Percentiles rank a stretch among this genome's conserved stretches.
Evolutionary conservation across 1,140 invertebrate genomes (phyloP).

Genomic region (Globodera rostochiensis): DNA sequence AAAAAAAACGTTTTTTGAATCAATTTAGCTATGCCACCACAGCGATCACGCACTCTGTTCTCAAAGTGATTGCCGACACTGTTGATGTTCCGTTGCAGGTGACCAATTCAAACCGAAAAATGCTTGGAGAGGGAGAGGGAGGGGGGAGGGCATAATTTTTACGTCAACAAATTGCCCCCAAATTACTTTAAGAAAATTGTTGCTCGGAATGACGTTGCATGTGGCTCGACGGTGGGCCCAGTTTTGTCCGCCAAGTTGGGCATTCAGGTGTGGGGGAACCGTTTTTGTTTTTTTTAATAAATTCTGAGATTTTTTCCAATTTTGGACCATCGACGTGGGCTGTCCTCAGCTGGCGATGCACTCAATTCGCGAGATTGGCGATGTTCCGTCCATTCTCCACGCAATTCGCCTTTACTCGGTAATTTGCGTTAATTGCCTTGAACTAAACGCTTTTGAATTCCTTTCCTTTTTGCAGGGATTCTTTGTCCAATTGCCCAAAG

Average conservation of each 20-base stretch:
- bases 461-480: conserved; percentile 2
- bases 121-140: no score
- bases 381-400: conserved; percentile 34
- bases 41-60: conserved; percentile 66
- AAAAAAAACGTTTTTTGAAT: no score
- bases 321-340: conserved; percentile 68
- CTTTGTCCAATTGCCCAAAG: conserved; percentile 21
- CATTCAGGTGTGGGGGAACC: conserved; percentile 48
- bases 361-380: conserved; percentile 67
- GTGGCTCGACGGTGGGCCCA: conserved; percentile 69
- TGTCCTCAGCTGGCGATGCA: conserved; percentile 69
- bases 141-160: no score
- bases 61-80: conserved; percentile 67
- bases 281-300: not conserved
- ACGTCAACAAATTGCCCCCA: no score
- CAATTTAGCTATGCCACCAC: conserved; percentile 65
- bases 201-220: conserved; percentile 67
- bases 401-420: conserved; percentile 39
- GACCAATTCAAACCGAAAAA: not conserved
- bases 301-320: not conserved
- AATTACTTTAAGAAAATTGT: conserved; percentile 66
- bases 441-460: not conserved
- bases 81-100: conserved; percentile 67
- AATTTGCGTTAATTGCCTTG: not conserved
- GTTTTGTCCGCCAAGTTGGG: conserved; percentile 69